Conservation (phyloP, 2,888 invertebrate species). For the Galerucella nymphaeae region DNA sequence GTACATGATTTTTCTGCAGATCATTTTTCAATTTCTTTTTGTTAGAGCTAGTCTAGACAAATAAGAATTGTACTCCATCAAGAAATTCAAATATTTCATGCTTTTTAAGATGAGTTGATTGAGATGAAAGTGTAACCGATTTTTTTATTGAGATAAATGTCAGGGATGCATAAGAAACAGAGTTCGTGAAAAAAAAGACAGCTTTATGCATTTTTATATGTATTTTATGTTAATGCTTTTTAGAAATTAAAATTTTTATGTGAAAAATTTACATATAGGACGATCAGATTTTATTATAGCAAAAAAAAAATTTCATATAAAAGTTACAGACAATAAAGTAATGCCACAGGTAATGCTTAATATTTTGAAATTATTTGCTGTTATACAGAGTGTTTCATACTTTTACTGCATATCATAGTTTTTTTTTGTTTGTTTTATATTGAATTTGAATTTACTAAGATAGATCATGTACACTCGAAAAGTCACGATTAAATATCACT, state of each 20-base stretch:
- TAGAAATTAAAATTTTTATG: not conserved
- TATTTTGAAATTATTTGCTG: too few relatives aligned
- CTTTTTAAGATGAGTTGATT: constrained; percentile 6
- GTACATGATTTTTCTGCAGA: not conserved
- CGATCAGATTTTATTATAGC: too few relatives aligned
- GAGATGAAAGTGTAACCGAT: not conserved
- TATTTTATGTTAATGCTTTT: not conserved
- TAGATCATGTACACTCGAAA: too few relatives aligned
- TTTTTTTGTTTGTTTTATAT: too few relatives aligned
- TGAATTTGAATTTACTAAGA: too few relatives aligned
- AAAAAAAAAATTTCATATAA: too few relatives aligned
- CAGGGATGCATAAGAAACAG: not conserved
- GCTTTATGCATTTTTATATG: not conserved
- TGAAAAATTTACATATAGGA: too few relatives aligned
- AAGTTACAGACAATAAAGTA: too few relatives aligned
- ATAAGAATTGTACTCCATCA: not conserved
- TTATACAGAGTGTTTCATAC: too few relatives aligned
- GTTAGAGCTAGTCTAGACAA: not conserved
- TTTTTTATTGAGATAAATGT: constrained; percentile 14
- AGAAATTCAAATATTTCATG: not conserved
- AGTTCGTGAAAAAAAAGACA: not conserved
- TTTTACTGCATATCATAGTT: too few relatives aligned
- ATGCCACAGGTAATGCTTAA: too few relatives aligned
- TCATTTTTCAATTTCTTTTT: not conserved
- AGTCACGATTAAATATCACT: too few relatives aligned